These are phyloP conservation scores for Atractosteus spatula DNA, from an alignment of 2,113 vertebrate genomes.

Conservation along the genomic window DNA sequence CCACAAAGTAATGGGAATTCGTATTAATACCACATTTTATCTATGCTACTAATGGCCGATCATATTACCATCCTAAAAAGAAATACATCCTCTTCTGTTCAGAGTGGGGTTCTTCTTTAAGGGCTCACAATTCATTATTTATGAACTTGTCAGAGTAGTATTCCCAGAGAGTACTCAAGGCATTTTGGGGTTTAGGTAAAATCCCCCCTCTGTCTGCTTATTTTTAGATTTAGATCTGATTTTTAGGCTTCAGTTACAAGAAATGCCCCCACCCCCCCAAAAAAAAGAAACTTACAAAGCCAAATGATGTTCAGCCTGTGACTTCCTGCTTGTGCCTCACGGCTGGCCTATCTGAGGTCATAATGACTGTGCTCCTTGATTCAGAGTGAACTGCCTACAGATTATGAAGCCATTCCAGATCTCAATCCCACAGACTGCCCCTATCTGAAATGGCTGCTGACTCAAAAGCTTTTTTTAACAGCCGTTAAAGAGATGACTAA, in stretches of 20 bases:
- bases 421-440: too few relatives aligned
- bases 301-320: conserved; percentile 48
- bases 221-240: conserved; percentile 62
- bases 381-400: background rate
- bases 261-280: conserved; percentile 42
- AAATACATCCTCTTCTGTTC: conserved; percentile 38
- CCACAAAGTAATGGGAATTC: conserved; percentile 41
- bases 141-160: conserved; percentile 53
- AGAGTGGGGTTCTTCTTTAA: conserved; percentile 43
- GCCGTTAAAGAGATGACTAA: too few relatives aligned
- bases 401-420: background rate
- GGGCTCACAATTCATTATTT: conserved; percentile 57
- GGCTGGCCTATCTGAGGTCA: background rate
- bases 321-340: conserved; percentile 24
- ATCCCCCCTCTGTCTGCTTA: conserved; percentile 59
- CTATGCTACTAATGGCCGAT: conserved; percentile 47
- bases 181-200: conserved; percentile 62
- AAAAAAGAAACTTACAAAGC: conserved; percentile 40
- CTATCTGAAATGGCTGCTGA: too few relatives aligned
- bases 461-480: too few relatives aligned
- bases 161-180: conserved; percentile 55
- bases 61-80: conserved; percentile 54
- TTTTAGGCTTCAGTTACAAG: conserved; percentile 58
- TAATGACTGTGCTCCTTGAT: too few relatives aligned
- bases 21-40: conserved; percentile 47